Conservation (phyloP, 2,113 vertebrate genomes). For the Hyaena hyaena region DNA sequence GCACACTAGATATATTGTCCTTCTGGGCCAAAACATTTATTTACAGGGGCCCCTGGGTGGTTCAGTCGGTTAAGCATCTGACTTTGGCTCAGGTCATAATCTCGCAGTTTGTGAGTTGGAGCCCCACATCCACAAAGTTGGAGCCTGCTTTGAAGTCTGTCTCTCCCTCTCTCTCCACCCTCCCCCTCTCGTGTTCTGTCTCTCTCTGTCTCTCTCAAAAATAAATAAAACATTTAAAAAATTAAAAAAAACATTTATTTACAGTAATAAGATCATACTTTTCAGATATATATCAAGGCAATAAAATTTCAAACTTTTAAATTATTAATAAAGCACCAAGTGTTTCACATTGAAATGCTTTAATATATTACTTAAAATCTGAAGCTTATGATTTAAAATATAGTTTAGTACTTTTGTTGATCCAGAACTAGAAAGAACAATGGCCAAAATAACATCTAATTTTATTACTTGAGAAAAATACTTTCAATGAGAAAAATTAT, state of each 20-base stretch:
- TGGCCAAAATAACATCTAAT: not conserved
- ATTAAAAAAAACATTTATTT: not conserved
- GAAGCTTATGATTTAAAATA: not conserved
- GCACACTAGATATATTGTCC: not conserved
- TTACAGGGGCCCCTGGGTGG: not conserved
- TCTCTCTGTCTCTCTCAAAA: no score
- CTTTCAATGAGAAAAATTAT: not conserved
- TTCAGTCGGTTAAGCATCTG: no score
- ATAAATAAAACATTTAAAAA: no score
- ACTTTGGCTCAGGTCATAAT: no score
- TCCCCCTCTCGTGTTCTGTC: no score
- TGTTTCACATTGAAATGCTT: constrained; percentile 14
- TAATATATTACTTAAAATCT: constrained; percentile 14
- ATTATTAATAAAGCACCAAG: constrained; percentile 26
- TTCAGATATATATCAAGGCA: not conserved
- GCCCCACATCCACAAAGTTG: no score
- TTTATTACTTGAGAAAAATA: not conserved
- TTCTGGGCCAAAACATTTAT: not conserved
- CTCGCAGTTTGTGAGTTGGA: no score
- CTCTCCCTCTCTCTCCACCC: no score
- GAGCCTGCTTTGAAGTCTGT: no score
- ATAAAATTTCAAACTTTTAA: not conserved
- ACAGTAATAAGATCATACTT: not conserved
- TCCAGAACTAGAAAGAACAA: not conserved
- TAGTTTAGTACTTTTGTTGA: not conserved